These are phyloP conservation scores for Heliocidaris erythrogramma DNA, from an alignment of 35 echinoderm and acorn worm genomes.

Conservation along the genomic window DNA sequence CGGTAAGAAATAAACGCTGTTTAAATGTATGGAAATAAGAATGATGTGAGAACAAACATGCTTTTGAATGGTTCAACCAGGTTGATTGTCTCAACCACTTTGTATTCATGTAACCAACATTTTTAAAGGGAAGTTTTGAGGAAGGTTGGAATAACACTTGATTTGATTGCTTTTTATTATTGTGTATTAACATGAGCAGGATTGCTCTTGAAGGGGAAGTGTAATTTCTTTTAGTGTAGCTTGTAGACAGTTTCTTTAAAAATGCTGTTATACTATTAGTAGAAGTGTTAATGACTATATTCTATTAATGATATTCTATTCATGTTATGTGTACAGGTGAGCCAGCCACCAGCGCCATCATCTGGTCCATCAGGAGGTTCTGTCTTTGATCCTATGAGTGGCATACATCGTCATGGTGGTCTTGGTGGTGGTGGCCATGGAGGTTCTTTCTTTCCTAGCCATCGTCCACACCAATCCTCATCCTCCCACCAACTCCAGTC, in stretches of 20 bases:
- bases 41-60: not conserved
- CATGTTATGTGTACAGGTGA: not conserved
- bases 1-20: not conserved
- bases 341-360: constrained; percentile 27
- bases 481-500: constrained; percentile 22
- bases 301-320: not conserved
- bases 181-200: not conserved
- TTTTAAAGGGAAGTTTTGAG: too few species aligned
- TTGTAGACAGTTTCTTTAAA: not conserved
- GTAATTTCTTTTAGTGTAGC: not conserved
- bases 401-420: constrained; percentile 34
- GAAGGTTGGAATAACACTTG: too few species aligned
- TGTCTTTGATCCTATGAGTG: not conserved
- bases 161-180: not conserved
- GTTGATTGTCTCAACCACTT: too few species aligned
- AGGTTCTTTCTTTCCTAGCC: constrained; percentile 7
- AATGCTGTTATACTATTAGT: not conserved
- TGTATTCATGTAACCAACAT: too few species aligned
- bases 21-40: not conserved
- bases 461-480: constrained; percentile 30
- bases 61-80: not conserved
- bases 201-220: too few species aligned
- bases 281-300: not conserved
- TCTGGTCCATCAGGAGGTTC: constrained; percentile 59
- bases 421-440: constrained; percentile 38